Conservation (phyloP, 2,113 vertebrate genomes). For the Pelobates fuscus region DNA sequence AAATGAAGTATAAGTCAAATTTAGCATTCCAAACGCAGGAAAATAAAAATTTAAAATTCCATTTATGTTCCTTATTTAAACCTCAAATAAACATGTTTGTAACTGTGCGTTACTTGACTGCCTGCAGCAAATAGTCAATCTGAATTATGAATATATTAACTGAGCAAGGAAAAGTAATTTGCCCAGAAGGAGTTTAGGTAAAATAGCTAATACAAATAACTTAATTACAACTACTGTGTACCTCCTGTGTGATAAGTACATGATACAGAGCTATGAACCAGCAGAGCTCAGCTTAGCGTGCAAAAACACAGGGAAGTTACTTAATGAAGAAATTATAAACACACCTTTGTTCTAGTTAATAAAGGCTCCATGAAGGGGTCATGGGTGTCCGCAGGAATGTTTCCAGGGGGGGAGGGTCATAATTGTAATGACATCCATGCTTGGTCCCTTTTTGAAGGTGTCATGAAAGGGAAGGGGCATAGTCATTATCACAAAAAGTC, state of each 20-base stretch:
- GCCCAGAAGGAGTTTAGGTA: slow-evolving; percentile 31
- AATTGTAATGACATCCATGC: no score
- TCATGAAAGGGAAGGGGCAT: no score
- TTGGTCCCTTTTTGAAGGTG: no score
- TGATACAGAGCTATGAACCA: not conserved
- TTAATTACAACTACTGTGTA: slow-evolving; percentile 20
- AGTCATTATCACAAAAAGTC: no score
- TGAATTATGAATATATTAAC: slow-evolving; percentile 42
- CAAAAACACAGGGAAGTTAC: no score
- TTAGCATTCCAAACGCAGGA: not conserved
- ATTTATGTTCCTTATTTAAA: slow-evolving; percentile 12
- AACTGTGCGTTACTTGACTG: slow-evolving; percentile 10
- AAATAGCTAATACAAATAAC: slow-evolving; percentile 42
- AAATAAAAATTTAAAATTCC: slow-evolving; percentile 17
- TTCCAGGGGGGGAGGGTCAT: no score
- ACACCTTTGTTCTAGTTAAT: no score
- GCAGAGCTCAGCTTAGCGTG: no score
- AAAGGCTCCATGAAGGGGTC: no score
- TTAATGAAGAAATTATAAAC: no score
- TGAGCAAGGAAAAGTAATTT: slow-evolving; percentile 41
- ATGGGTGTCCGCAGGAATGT: no score
- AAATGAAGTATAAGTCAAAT: not conserved
- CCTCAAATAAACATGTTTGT: slow-evolving; percentile 27
- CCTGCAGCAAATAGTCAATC: slow-evolving; percentile 29
- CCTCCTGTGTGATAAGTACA: not conserved